Evolutionary conservation across 2,888 invertebrate species (phyloP).

Genomic region (Volucella bombylans): DNA sequence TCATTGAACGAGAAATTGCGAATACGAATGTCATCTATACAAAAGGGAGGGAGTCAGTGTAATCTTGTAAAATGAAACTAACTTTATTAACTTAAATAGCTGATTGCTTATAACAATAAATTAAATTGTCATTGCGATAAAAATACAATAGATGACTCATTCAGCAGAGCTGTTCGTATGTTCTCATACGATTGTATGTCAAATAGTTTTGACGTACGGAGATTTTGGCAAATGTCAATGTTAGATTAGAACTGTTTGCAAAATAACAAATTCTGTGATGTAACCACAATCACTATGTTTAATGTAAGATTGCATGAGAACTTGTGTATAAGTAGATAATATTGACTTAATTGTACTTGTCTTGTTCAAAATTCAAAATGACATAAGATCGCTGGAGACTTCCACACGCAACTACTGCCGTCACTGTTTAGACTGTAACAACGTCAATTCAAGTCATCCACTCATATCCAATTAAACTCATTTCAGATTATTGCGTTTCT

Average conservation of each 20-base stretch:
- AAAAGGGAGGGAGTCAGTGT: not conserved
- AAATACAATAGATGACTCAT: too few species aligned
- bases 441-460: conserved; percentile 42
- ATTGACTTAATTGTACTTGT: conserved; percentile 13
- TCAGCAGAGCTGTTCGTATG: too few species aligned
- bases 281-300: conserved; percentile 2
- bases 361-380: conserved; percentile 22
- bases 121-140: too few species aligned
- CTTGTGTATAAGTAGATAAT: not conserved
- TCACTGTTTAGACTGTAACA: conserved; percentile 8
- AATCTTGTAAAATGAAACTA: not conserved
- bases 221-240: too few species aligned
- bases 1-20: conserved; percentile 3
- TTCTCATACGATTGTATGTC: too few species aligned
- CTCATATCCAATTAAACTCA: conserved; percentile 47
- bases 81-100: conserved; percentile 1
- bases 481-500: conserved; percentile 11
- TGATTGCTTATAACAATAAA: too few species aligned
- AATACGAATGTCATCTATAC: not conserved
- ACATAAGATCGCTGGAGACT: not conserved
- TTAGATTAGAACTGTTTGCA: conserved; percentile 3
- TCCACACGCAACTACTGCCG: conserved; percentile 38
- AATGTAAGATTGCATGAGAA: conserved; percentile 12
- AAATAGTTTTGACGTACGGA: too few species aligned
- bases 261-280: conserved; percentile 10